These are phyloP conservation scores for Chloroceryle inda DNA, from an alignment of 2,797 vertebrate genomes.

Conservation along the genomic window DNA sequence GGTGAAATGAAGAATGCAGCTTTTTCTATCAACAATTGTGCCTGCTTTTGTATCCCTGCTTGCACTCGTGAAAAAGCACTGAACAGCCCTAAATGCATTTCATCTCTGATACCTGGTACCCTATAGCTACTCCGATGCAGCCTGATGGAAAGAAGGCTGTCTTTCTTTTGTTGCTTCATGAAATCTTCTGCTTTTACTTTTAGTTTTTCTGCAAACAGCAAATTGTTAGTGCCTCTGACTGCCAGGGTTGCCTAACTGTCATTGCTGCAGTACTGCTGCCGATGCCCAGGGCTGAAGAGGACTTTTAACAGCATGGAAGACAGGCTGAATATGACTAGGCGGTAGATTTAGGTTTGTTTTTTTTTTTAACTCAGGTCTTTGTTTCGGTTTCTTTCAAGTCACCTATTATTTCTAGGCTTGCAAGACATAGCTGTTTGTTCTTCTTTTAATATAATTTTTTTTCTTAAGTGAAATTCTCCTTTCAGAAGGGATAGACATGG, in stretches of 20 bases:
- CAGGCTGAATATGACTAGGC: background rate
- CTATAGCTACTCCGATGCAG: background rate
- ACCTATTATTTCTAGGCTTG: background rate
- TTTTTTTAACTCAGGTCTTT: background rate
- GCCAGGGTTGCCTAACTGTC: background rate
- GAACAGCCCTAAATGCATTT: background rate
- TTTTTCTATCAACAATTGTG: background rate
- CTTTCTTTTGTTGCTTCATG: slow-evolving; percentile 7
- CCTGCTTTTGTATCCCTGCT: background rate
- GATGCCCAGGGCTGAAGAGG: background rate
- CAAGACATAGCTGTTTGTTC: background rate
- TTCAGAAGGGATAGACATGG: background rate
- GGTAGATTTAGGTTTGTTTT: background rate
- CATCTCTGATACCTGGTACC: background rate
- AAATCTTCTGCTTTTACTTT: slow-evolving; percentile 9
- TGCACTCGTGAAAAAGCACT: background rate
- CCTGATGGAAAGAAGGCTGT: background rate
- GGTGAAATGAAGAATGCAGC: background rate
- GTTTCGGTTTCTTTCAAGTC: background rate
- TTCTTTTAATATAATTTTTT: background rate
- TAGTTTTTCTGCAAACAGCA: background rate
- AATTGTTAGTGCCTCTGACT: background rate
- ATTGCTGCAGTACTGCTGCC: background rate
- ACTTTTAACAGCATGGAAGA: background rate
- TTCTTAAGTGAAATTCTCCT: background rate